Evolutionary conservation across 1,140 invertebrate species (phyloP).

Genomic region (Drosophila rhopaloa): DNA sequence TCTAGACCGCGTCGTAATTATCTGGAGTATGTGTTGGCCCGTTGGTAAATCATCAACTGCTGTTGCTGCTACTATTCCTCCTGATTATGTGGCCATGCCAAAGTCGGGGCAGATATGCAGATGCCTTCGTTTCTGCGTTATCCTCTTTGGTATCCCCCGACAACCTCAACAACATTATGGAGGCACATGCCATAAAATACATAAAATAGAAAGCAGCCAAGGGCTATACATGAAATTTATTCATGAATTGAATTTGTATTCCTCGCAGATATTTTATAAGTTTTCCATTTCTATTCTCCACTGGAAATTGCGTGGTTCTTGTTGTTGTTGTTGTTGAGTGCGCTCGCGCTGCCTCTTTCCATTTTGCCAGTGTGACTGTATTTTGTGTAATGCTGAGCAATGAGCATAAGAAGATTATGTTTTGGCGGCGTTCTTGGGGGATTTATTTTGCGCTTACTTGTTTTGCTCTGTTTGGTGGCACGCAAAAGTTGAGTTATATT

Average conservation of each 20-base stretch:
- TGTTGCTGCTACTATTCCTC: neutral
- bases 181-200: conserved; percentile 52
- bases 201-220: conserved; percentile 57
- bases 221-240: conserved; percentile 77
- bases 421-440: conserved; percentile 24
- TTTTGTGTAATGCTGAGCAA: conserved; percentile 42
- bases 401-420: conserved; percentile 48
- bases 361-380: conserved; percentile 28
- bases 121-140: neutral
- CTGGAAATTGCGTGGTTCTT: neutral
- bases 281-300: conserved; percentile 59
- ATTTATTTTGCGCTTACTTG: conserved; percentile 19
- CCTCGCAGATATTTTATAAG: conserved; percentile 80
- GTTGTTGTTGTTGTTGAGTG: neutral
- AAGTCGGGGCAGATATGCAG: conserved; percentile 34
- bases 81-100: conserved; percentile 4
- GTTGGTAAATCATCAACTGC: conserved; percentile 35
- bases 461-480: conserved; percentile 5
- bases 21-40: conserved; percentile 38
- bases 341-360: neutral
- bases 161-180: conserved; percentile 12
- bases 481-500: conserved; percentile 1
- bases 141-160: neutral
- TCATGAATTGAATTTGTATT: conserved; percentile 83
- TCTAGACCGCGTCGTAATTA: conserved; percentile 66